Base-by-base conservation (phyloP, 2,113 vertebrate species). In the Vombatus ursinus region DNA sequence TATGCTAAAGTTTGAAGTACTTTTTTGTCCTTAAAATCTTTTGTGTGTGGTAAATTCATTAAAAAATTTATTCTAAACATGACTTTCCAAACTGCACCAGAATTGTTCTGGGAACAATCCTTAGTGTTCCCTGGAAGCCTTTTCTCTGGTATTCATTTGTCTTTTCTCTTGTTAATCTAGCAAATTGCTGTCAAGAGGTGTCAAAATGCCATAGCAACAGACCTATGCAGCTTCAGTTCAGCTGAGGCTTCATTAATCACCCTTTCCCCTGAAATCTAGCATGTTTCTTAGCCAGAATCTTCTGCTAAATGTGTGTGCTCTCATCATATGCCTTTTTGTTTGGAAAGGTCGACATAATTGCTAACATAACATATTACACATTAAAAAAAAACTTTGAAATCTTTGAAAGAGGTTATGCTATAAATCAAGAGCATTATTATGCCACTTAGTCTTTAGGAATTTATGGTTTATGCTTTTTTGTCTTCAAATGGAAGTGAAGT, bases 121-220 rank as follows among this genome's bases (percentile, higher is more conserved):
- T 90, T 93, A 95, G 50, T 31, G 68, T 96, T 97, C 52, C 93
- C 92, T 57, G 44, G 50, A 96, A 9, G 28, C 52, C 92, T 98
- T 94, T 96, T 96, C 92, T 97, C 23, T 90, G 94, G 91, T 48
- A n/a, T 96, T 98, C 92, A 96, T 97, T 96, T 95, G 48, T 96
- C 90, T 93, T 95, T 89, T 97, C 97, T 95, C 12, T 2, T 11
- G 94, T 95, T 97, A 97, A 98, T 95, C 8, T n/a, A 57, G 94
- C 53, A 97, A 95, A 98, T 98, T 97, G 97, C 97, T 98, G 92
- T 95, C 94, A 92, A 94, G 95, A 49, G 0, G 68, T 95, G 90
- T 98, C 95, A 95, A 93, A 98, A 97, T 96, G 94, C 98, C 98
- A 98, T 95, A 94, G 97, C 97, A 98, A 98, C 97, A 97, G 96